phyloP scores from a whole-genome alignment of 2,888 invertebrate species.

The Tenodera sinensis region DNA sequence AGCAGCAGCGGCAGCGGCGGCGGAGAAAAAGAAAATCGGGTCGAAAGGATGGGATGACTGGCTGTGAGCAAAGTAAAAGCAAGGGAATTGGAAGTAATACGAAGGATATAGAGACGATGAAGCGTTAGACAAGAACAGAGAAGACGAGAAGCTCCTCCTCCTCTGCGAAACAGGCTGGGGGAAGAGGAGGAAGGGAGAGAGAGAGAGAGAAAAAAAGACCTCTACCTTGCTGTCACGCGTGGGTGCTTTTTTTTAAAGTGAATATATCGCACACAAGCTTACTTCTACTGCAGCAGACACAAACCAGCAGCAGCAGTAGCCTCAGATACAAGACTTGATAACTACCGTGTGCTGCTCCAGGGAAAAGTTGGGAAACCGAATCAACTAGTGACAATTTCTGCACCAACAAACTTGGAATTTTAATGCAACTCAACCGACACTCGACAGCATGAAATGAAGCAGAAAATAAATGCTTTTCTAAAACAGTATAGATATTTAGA shows the following conservation, averaged over 20 bases:
- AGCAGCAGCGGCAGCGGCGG: neutral
- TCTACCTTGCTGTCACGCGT: neutral
- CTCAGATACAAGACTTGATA: neutral
- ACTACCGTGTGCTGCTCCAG: too few relatives aligned
- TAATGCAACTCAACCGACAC: too few relatives aligned
- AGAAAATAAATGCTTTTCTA: too few relatives aligned
- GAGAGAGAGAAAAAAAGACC: neutral
- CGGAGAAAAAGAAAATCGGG: neutral
- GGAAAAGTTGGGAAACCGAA: too few relatives aligned
- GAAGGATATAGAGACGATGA: neutral
- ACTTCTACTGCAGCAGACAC: neutral
- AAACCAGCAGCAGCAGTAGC: neutral
- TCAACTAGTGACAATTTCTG: too few relatives aligned
- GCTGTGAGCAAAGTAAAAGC: neutral
- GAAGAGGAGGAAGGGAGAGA: neutral
- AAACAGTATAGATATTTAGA: too few relatives aligned
- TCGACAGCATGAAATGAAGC: too few relatives aligned
- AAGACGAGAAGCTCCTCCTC: neutral
- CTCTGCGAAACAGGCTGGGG: neutral
- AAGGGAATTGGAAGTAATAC: neutral
- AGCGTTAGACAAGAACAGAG: neutral
- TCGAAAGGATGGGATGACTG: neutral
- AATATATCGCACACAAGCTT: neutral
- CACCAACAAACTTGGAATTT: too few relatives aligned
- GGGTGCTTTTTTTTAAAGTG: neutral